Conservation (phyloP, 2,888 invertebrate genomes). For the Lottia scabra region DNA sequence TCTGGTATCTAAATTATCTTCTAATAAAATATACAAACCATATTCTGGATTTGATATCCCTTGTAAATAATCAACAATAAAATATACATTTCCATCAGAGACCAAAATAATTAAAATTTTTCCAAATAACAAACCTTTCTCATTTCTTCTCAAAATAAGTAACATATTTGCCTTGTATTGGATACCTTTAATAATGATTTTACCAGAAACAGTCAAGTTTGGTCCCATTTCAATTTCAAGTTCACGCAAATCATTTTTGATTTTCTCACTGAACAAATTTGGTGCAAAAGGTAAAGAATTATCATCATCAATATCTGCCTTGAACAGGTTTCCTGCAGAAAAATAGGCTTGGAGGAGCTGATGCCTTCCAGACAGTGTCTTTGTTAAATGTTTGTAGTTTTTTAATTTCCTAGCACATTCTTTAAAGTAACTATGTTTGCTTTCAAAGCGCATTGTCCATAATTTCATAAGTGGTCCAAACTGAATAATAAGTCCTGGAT, state of each 20-base stretch:
- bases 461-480: too few relatives aligned
- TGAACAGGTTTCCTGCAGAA: background rate
- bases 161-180: background rate
- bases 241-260: too few relatives aligned
- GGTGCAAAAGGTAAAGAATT: background rate
- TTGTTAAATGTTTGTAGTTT: conserved; percentile 26
- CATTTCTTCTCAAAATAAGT: background rate
- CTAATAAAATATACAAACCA: background rate
- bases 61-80: background rate
- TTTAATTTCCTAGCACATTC: too few relatives aligned
- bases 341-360: background rate
- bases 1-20: background rate
- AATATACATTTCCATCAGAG: background rate
- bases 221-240: too few relatives aligned
- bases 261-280: background rate
- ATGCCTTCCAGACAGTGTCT: background rate
- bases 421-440: conserved; percentile 36
- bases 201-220: too few relatives aligned
- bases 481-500: conserved; percentile 26
- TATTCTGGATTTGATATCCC: background rate
- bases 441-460: conserved; percentile 38
- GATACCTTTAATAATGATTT: background rate
- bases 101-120: background rate
- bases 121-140: background rate
- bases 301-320: background rate